Evolutionary conservation across 2,113 vertebrate genomes (phyloP).

Genomic region (Tachysurus fulvidraco): DNA sequence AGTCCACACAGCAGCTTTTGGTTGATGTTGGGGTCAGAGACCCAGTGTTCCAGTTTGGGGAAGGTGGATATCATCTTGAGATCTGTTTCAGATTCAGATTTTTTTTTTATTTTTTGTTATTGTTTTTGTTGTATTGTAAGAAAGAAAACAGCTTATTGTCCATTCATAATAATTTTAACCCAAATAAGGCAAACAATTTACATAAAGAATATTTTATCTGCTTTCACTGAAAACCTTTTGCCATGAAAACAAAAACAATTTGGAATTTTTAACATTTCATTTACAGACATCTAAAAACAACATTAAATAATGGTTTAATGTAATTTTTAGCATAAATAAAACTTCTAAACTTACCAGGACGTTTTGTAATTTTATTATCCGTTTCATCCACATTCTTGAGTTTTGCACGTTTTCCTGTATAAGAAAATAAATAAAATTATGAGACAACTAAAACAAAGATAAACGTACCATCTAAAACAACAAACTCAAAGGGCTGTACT

Average conservation of each 20-base stretch:
- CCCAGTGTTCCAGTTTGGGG: not conserved
- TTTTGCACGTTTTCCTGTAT: not conserved
- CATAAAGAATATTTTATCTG: not conserved
- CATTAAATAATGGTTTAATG: too few relatives aligned
- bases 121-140: not conserved
- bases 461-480: not conserved
- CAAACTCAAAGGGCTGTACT: not conserved
- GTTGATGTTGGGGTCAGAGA: not conserved
- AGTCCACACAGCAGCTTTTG: not conserved
- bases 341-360: not conserved
- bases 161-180: not conserved
- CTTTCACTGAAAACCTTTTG: too few relatives aligned
- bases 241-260: not conserved
- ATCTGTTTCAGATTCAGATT: not conserved
- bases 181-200: not conserved
- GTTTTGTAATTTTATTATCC: not conserved
- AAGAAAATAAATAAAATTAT: not conserved
- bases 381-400: not conserved
- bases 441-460: not conserved
- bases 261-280: not conserved
- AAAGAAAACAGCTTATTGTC: not conserved
- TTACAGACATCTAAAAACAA: not conserved
- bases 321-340: not conserved
- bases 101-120: too few relatives aligned
- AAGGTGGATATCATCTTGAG: not conserved